Conservation (phyloP, 2,797 vertebrate genomes). For the Cossypha niveicapilla region DNA sequence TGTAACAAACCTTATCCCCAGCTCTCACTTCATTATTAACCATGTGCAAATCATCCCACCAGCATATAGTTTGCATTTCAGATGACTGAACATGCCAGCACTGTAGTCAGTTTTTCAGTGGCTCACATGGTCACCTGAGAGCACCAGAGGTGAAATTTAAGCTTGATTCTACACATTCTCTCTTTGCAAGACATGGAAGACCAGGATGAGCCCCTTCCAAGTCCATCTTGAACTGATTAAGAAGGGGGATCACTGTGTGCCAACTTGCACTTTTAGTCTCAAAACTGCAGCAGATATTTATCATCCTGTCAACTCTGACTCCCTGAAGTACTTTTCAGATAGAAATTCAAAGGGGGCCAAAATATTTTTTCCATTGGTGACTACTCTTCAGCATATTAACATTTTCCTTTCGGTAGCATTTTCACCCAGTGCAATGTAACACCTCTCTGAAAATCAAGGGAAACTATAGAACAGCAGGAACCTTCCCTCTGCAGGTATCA, state of each 20-base stretch:
- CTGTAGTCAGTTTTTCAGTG: neutral
- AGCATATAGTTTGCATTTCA: neutral
- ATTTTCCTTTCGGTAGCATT: neutral
- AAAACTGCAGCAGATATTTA: conserved; percentile 35
- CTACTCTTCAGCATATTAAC: neutral
- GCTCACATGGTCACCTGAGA: neutral
- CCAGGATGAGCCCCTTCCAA: conserved; percentile 1
- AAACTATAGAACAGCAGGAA: neutral
- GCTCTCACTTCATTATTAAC: neutral
- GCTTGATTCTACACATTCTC: neutral
- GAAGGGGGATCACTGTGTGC: neutral
- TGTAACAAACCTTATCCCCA: neutral
- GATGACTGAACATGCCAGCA: neutral
- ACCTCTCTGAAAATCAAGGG: neutral
- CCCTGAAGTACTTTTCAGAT: neutral
- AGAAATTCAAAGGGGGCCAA: neutral
- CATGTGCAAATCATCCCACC: neutral
- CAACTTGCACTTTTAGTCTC: conserved; percentile 15
- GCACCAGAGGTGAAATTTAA: neutral
- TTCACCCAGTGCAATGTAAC: neutral
- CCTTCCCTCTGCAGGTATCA: neutral
- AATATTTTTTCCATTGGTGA: neutral
- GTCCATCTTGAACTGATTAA: conserved; percentile 40
- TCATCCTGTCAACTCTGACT: conserved; percentile 19
- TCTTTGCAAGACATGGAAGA: neutral